Evolutionary conservation across 53 echinoderm and acorn worm species (phyloP).

Genomic region (Arbacia lixula): DNA sequence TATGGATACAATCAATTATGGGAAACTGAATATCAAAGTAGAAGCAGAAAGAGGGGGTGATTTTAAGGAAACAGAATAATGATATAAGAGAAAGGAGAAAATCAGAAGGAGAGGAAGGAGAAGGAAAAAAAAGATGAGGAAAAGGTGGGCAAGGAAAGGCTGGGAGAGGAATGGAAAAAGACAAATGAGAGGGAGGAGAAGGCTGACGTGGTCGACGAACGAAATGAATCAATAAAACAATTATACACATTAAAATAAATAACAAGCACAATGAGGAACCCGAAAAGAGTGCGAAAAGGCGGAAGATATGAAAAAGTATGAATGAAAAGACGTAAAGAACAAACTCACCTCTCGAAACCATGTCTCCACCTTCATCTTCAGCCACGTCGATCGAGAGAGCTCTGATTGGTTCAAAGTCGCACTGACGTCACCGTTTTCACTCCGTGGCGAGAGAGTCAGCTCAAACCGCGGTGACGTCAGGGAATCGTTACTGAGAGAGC

Average conservation of each 20-base stretch:
- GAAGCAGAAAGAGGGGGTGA: no score
- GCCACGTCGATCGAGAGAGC: constrained; percentile 12
- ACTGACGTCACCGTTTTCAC: constrained; percentile 18
- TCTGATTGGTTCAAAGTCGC: constrained; percentile 19
- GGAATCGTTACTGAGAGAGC: constrained; percentile 19
- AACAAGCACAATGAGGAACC: no score
- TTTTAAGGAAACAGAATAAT: no score
- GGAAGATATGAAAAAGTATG: background rate
- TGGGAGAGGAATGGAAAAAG: background rate
- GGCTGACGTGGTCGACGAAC: background rate
- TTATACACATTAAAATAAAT: no score
- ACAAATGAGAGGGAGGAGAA: background rate
- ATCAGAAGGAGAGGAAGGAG: background rate
- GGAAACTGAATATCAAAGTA: no score
- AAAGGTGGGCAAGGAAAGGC: background rate
- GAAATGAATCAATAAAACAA: no score
- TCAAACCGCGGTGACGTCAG: constrained; percentile 1
- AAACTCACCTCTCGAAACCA: constrained; percentile 41
- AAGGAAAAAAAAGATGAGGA: background rate
- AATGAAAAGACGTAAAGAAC: background rate
- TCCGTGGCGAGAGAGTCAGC: constrained; percentile 6
- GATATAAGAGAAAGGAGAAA: background rate
- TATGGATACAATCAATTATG: no score
- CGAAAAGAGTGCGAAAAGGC: no score
- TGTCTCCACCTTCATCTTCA: constrained; percentile 32